phyloP scores from a whole-genome alignment of 2,888 invertebrate genomes.

The Melieria crassipennis region DNA sequence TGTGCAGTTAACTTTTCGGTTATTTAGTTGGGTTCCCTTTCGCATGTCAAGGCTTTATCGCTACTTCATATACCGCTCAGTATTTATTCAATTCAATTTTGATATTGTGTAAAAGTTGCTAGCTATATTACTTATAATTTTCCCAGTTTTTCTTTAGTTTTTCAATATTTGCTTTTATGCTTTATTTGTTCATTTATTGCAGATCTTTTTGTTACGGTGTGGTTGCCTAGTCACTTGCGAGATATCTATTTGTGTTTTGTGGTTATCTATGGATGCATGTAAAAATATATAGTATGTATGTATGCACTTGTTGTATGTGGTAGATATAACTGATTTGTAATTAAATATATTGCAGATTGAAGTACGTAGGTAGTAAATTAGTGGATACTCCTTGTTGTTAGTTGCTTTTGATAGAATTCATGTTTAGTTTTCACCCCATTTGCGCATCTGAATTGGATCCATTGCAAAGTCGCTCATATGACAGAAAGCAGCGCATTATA shows the following conservation, averaged over 20 bases:
- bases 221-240: background rate
- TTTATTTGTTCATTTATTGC: background rate
- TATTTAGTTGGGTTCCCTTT: too few species aligned
- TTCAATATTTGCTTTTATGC: too few species aligned
- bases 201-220: background rate
- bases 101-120: constrained; percentile 17
- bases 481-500: too few species aligned
- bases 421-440: too few species aligned
- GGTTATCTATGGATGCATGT: background rate
- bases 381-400: background rate
- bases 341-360: background rate
- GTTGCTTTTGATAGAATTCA: background rate
- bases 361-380: background rate
- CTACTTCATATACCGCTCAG: background rate
- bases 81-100: constrained; percentile 15
- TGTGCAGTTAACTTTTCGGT: too few species aligned
- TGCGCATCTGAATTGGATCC: too few species aligned
- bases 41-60: background rate
- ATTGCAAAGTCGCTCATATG: too few species aligned
- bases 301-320: background rate
- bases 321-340: background rate
- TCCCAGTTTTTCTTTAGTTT: background rate
- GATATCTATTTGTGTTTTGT: background rate
- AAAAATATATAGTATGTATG: background rate
- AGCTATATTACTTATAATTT: constrained; percentile 10